Percentiles rank a stretch among this genome's conserved stretches.
These are phyloP conservation scores for Lithophane ornitopus DNA, from an alignment of 2,888 invertebrate species.

Conservation along the genomic window DNA sequence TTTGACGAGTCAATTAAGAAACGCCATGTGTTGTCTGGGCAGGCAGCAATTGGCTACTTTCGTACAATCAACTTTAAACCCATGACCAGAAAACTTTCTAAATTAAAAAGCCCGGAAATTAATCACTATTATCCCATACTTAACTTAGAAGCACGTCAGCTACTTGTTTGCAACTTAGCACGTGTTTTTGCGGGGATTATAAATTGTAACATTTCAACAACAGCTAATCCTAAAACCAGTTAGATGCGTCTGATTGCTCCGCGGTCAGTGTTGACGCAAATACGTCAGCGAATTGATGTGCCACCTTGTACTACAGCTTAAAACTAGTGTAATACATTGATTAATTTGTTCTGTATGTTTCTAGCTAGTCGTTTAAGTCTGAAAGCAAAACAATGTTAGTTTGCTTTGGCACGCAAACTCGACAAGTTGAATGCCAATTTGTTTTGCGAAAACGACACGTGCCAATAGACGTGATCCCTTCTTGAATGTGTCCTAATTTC, in stretches of 20 bases:
- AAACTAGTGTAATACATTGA: slow-evolving; percentile 45
- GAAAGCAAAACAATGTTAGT: slow-evolving; percentile 10
- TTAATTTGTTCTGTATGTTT: slow-evolving; percentile 47
- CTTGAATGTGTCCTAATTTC: slow-evolving; percentile 11
- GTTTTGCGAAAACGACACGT: slow-evolving; percentile 36
- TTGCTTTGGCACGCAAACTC: slow-evolving; percentile 41
- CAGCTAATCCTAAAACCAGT: slow-evolving; percentile 59
- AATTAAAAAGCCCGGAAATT: slow-evolving; percentile 27
- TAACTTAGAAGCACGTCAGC: not conserved
- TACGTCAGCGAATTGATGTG: slow-evolving; percentile 55
- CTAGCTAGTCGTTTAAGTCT: slow-evolving; percentile 12
- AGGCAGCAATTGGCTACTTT: slow-evolving; percentile 3
- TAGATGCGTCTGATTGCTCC: slow-evolving; percentile 44
- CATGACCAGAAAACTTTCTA: slow-evolving; percentile 19
- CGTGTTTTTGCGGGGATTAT: slow-evolving; percentile 48
- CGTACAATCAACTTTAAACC: not conserved
- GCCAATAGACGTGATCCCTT: slow-evolving; percentile 19
- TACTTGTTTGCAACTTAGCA: slow-evolving; percentile 45
- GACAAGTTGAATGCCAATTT: slow-evolving; percentile 27
- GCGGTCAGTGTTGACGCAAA: slow-evolving; percentile 58
- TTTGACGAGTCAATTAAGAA: slow-evolving; percentile 23
- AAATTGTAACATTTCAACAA: slow-evolving; percentile 48
- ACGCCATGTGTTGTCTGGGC: not conserved
- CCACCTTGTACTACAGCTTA: slow-evolving; percentile 40
- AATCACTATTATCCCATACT: slow-evolving; percentile 19